These are phyloP conservation scores for Bungarus multicinctus DNA, from an alignment of 2,113 vertebrate genomes.

Conservation along the genomic window DNA sequence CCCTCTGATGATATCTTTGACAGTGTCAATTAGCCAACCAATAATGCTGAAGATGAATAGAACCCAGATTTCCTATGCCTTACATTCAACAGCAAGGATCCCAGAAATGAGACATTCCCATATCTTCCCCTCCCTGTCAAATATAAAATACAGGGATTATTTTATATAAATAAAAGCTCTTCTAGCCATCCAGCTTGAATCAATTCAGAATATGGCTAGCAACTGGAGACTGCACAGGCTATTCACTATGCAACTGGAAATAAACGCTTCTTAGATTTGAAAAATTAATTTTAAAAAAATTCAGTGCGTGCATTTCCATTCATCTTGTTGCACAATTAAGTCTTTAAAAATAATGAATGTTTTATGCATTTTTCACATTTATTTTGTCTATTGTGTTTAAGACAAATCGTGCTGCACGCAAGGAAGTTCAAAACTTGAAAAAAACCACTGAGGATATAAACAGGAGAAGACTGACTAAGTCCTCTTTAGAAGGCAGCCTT, in stretches of 20 bases:
- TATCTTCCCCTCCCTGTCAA: neutral
- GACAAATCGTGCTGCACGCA: too few relatives aligned
- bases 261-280: neutral
- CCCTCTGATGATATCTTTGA: neutral
- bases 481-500: too few relatives aligned
- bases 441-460: neutral
- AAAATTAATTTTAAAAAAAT: neutral
- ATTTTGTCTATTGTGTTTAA: neutral
- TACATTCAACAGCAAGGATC: neutral
- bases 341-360: neutral
- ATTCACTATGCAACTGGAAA: neutral
- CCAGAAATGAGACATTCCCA: neutral
- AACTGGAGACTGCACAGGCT: neutral
- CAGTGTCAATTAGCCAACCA: neutral
- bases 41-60: neutral
- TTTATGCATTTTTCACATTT: neutral
- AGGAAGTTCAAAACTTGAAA: neutral
- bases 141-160: neutral
- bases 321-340: neutral
- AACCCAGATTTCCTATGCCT: neutral
- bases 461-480: neutral
- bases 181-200: neutral
- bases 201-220: neutral
- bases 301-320: neutral
- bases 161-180: neutral